Evolutionary conservation across 1,140 invertebrate species (phyloP), one percentile per base, ranked within the genome.

Genomic region (Platyura marginata): DNA sequence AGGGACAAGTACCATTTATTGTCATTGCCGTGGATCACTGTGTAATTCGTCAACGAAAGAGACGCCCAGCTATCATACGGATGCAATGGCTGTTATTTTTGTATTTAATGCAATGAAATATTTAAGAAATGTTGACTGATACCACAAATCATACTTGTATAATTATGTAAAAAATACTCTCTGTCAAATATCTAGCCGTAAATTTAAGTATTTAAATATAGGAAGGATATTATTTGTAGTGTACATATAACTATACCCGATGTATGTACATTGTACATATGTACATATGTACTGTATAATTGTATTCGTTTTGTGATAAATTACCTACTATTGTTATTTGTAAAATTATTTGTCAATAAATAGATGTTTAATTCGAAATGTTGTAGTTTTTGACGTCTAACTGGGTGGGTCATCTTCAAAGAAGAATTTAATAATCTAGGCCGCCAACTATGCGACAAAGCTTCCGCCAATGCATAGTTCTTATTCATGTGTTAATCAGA

Each of bases 1-100:
- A 38, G 62, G 64, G 39, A 61, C 62, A 56, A 69, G 55, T 40
- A 61, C 65, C 0, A 62, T 64, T 54, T 74, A 77, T 51, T 83
- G 80, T 53, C 81, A 77, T 53, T 83, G 80, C 50, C 60, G 67
- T 5, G 65, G 59, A 25, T 62, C 75, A 49, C 58, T 79, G 2
- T 83, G 80, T 54, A 83, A 79, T 56, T 55, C 65, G 5, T 64
- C 67, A 29, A 45, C 47, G 5, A 62, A 62, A 61, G 57, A 62
- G 34, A 57, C 63, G 20, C 34, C 46, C 11, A 46, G 44, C 23
- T 53, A 54, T 32, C 68, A 70, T 49, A 66, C 64, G 0, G 69
- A 70, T 49, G 64, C 66, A 19, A 66, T 69, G 60, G 65, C 61
- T n/a, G 62, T 67, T 5, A 69, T 71, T 40, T 55, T 71, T 35